A percentile compares a stretch with the other conserved stretches of the same genome.
These are phyloP conservation scores for Triplophysa yarkandensis DNA, from an alignment of 2,797 vertebrate species.

Conservation along the genomic window DNA sequence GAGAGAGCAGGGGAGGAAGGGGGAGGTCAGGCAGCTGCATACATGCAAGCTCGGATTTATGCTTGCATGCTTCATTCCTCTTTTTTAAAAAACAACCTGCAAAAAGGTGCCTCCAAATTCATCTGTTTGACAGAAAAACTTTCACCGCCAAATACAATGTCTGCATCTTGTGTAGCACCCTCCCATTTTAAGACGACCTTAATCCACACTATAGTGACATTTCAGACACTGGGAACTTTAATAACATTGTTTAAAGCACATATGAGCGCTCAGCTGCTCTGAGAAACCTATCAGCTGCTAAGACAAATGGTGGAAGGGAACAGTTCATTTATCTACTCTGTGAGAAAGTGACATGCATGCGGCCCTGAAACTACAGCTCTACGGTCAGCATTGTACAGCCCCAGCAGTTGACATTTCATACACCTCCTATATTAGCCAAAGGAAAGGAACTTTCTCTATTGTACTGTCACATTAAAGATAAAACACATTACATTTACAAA, in stretches of 20 bases:
- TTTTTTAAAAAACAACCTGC: not conserved
- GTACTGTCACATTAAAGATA: conserved; percentile 33
- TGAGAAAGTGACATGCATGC: not conserved
- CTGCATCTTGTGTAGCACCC: not conserved
- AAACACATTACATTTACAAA: conserved; percentile 49
- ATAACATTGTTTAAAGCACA: not conserved
- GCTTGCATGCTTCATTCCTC: not conserved
- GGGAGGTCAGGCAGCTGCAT: conserved; percentile 11
- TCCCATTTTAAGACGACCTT: not conserved
- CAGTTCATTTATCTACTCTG: conserved; percentile 6
- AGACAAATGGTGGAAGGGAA: not conserved
- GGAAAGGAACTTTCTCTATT: conserved; percentile 25
- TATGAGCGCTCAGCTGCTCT: not conserved
- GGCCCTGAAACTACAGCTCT: not conserved
- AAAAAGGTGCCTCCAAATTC: not conserved
- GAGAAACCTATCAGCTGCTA: not conserved
- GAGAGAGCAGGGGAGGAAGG: conserved; percentile 21
- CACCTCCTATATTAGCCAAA: conserved; percentile 31
- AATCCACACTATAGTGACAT: not conserved
- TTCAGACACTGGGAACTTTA: not conserved
- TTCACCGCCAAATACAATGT: not conserved
- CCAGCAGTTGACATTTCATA: conserved; percentile 35
- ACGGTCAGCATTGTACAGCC: conserved; percentile 4
- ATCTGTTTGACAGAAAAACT: not conserved
- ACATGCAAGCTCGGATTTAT: conserved; percentile 3